A percentile compares a stretch with the other conserved stretches of the same genome.
Conservation (phyloP, 2,888 invertebrate species). For the Stegana nigrithorax region DNA sequence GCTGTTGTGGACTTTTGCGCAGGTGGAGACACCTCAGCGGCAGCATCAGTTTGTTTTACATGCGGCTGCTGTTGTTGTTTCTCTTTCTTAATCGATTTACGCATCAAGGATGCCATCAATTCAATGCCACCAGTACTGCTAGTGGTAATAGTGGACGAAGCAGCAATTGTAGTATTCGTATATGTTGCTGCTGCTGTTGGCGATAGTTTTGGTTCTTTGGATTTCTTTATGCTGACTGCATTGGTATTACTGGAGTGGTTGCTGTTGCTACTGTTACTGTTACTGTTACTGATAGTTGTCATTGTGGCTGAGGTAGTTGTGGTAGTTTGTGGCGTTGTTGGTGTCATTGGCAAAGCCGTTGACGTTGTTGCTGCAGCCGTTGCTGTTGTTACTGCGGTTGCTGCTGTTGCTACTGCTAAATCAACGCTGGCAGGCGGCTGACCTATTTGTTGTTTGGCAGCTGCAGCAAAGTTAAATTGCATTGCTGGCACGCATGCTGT, state of each 20-base stretch:
- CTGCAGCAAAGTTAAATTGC: conserved; percentile 41
- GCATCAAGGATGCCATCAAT: too few species aligned
- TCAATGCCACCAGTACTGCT: too few species aligned
- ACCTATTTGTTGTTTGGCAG: conserved; percentile 34
- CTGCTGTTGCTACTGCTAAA: conserved; percentile 15
- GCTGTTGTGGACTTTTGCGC: conserved; percentile 13
- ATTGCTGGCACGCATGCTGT: neutral
- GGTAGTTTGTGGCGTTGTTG: neutral
- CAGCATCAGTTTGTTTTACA: conserved; percentile 1
- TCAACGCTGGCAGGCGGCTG: conserved; percentile 19
- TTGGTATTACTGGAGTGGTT: conserved; percentile 8
- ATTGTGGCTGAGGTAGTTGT: neutral
- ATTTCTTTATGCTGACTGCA: conserved; percentile 27
- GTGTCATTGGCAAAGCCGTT: neutral
- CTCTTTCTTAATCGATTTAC: too few species aligned
- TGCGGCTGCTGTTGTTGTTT: conserved; percentile 25
- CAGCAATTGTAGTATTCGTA: too few species aligned
- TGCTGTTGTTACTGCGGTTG: conserved; percentile 8
- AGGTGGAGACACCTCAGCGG: neutral
- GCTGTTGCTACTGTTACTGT: neutral
- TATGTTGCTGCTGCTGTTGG: conserved; percentile 22
- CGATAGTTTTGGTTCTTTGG: conserved; percentile 28
- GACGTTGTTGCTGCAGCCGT: conserved; percentile 20
- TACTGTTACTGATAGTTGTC: neutral
- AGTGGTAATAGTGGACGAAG: too few species aligned